A percentile compares a stretch with the other conserved stretches of the same genome.
These are phyloP conservation scores for Sclerurus mexicanus DNA, from an alignment of 2,113 vertebrate species.

Conservation along the genomic window DNA sequence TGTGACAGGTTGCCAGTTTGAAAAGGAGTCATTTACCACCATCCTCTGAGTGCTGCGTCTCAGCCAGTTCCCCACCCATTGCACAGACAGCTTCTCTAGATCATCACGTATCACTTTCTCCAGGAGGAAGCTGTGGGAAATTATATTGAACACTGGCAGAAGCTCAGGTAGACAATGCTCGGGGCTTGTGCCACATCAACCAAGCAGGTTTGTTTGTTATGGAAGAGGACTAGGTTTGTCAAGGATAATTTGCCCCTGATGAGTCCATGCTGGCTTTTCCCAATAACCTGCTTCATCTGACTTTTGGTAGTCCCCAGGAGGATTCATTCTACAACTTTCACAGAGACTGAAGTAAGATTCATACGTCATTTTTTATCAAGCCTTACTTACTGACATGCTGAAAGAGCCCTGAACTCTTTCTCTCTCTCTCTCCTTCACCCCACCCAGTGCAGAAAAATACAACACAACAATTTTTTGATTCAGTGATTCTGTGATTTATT, in stretches of 20 bases:
- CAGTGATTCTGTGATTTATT: not conserved
- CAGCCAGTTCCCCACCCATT: not conserved
- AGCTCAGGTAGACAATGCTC: not conserved
- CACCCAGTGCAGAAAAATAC: not conserved
- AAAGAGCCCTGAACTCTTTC: not conserved
- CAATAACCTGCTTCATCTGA: not conserved
- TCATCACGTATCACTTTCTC: not conserved
- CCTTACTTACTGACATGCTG: not conserved
- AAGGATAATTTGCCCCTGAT: not conserved
- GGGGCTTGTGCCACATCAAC: not conserved
- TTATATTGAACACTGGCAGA: not conserved
- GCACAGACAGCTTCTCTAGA: not conserved
- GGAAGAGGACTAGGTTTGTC: not conserved
- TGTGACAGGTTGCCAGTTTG: not conserved
- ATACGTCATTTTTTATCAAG: not conserved
- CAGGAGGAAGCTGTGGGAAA: not conserved
- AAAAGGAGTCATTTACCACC: not conserved
- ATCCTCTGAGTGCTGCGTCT: not conserved
- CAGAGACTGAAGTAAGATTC: not conserved
- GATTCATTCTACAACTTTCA: not conserved
- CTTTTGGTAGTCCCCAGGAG: not conserved
- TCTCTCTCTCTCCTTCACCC: not conserved
- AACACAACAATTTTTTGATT: not conserved
- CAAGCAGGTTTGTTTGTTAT: not conserved
- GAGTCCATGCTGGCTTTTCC: not conserved